A percentile compares a stretch with the other conserved stretches of the same genome.
Conservation (phyloP, 2,113 vertebrate species). For the Ahaetulla prasina region DNA sequence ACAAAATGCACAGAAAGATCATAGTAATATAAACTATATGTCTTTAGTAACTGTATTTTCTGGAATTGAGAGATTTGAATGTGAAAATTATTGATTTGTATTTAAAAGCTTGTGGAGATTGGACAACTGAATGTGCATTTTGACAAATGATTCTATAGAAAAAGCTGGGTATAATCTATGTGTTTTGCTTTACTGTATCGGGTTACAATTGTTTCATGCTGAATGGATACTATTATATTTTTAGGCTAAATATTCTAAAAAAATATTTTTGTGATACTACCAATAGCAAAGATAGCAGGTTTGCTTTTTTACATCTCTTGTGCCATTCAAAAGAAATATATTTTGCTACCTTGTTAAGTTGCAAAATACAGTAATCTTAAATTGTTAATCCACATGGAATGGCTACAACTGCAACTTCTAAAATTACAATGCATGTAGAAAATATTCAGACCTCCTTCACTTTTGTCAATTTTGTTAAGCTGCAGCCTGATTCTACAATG, state of each 20-base stretch:
- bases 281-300: constrained; percentile 1
- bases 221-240: constrained; percentile 1
- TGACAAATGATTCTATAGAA: not conserved
- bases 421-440: not conserved
- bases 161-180: not conserved
- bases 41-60: not conserved
- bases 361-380: not conserved
- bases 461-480: not conserved
- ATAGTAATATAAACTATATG: not conserved
- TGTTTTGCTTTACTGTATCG: not conserved
- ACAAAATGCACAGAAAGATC: not conserved
- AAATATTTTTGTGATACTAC: not conserved
- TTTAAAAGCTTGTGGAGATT: not conserved
- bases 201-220: not conserved
- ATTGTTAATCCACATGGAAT: not conserved
- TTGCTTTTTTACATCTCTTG: not conserved
- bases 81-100: not conserved
- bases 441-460: not conserved
- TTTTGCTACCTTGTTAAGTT: not conserved
- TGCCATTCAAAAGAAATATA: not conserved
- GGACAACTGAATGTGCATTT: not conserved
- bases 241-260: not conserved
- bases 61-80: not conserved
- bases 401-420: not conserved
- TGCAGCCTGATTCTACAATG: not conserved